These are phyloP conservation scores for Poeciliopsis presidionis DNA, from an alignment of 2,797 vertebrate species.

Conservation along the genomic window DNA sequence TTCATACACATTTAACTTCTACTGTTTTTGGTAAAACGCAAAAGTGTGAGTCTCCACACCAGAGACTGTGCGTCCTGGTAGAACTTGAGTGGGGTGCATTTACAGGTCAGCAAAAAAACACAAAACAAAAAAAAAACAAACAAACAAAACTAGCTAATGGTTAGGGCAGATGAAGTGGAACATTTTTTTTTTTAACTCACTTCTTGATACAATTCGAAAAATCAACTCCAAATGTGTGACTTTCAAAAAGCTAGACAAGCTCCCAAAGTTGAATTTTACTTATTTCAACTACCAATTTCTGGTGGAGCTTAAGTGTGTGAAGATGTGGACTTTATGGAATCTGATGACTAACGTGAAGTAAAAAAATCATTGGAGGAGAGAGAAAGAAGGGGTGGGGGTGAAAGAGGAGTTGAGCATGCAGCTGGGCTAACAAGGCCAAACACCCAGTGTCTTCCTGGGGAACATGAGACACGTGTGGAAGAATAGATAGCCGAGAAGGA, in stretches of 20 bases:
- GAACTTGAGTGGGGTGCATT: background rate
- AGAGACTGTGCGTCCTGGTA: background rate
- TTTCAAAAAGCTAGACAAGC: slow-evolving; percentile 41
- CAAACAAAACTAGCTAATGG: background rate
- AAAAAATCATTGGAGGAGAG: slow-evolving; percentile 47
- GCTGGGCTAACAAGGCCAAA: slow-evolving; percentile 81
- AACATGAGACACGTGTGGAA: slow-evolving; percentile 75
- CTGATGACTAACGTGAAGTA: slow-evolving; percentile 57
- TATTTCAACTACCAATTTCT: slow-evolving; percentile 38
- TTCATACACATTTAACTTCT: background rate
- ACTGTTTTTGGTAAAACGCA: background rate
- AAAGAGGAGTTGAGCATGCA: slow-evolving; percentile 61
- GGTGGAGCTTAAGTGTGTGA: slow-evolving; percentile 58
- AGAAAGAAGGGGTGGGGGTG: slow-evolving; percentile 13
- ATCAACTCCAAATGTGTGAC: slow-evolving; percentile 29
- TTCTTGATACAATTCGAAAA: slow-evolving; percentile 15
- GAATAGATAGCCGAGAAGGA: slow-evolving; percentile 76
- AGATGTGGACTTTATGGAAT: slow-evolving; percentile 40
- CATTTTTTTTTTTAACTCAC: background rate
- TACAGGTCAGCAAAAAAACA: background rate
- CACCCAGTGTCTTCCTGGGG: slow-evolving; percentile 76
- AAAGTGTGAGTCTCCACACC: background rate
- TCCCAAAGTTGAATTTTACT: slow-evolving; percentile 41
- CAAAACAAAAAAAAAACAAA: background rate
- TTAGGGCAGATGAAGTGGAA: background rate